A percentile compares a stretch with the other conserved stretches of the same genome.
phyloP scores from a whole-genome alignment of 2,113 vertebrate species.

The Sapajus apella region DNA sequence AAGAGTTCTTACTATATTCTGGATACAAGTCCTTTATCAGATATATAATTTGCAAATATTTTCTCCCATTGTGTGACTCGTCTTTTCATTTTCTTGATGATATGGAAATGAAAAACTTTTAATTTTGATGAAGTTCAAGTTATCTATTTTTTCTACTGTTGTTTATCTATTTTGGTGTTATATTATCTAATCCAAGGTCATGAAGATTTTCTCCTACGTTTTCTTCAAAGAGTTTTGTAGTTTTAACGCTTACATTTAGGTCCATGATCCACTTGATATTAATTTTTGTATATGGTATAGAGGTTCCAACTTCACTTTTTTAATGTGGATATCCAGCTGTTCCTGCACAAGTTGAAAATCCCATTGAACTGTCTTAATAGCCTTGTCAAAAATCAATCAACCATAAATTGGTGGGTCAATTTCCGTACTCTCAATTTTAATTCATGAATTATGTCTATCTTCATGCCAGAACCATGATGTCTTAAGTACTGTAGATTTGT shows the following conservation, averaged over 20 bases:
- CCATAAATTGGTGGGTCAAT: not conserved
- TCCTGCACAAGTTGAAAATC: not conserved
- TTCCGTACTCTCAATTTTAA: not conserved
- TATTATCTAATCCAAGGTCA: not conserved
- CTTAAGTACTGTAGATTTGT: not conserved
- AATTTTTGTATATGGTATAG: not conserved
- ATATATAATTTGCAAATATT: not conserved
- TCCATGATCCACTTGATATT: not conserved
- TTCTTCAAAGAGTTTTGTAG: conserved; percentile 15
- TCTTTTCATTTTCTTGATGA: not conserved
- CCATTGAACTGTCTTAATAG: not conserved
- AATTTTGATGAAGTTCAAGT: not conserved
- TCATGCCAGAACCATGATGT: not conserved
- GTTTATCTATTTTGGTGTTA: not conserved
- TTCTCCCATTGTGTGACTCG: not conserved
- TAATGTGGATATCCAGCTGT: not conserved
- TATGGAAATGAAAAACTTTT: not conserved
- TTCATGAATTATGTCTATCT: not conserved
- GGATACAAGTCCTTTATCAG: not conserved
- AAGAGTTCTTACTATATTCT: not conserved
- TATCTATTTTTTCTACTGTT: not conserved
- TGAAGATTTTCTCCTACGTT: not conserved
- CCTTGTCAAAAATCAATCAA: not conserved
- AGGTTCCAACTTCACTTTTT: not conserved
- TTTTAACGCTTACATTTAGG: not conserved